Base-by-base conservation (phyloP, 64 coral and sea anemone species). In the Pocillopora damicornis region DNA sequence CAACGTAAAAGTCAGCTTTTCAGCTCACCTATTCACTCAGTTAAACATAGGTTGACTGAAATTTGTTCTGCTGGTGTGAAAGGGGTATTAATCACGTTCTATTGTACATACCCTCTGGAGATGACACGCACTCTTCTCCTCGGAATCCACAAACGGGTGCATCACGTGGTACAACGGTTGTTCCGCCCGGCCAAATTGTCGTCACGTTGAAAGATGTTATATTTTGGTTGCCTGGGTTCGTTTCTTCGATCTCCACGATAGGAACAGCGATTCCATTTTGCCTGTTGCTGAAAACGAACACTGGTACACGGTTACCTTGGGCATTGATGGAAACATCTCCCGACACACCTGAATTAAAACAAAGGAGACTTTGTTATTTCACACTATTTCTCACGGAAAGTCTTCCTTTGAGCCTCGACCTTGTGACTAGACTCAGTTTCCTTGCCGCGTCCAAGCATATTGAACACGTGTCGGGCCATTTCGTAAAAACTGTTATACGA, bases 271-370 rank as follows among this genome's bases (percentile, higher is more conserved):
- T 15, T 13, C 87, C 90, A 38, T 80, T 36, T 73, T 95, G 87
- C 76, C 90, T 74, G 87, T 95, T 95, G 63, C 68, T 82, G 11
- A 95, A 95, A 57, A 89, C 94, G 75, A 95, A 95, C 17, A 89
- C 73, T 12, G 94, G 94, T 1, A 92, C 81, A 15, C 90, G 79
- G 51, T 95, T 92, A 37, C 94, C 94, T n/a, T 75, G 36, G 0
- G 1, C 2, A 23, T 89, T 84, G 38, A 95, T 92, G 34, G 89
- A 90, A 59, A 95, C 91, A 6, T 87, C 75, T 17, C 94, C 94
- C 58, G 94, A 87, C 10, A 88, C 59, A 75, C 94, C 94, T 95
- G 76, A 20, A 79, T 17, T 71, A 23, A 5, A 71, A 30, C 20
- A 71, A 71, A 71, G n/a, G 25, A 20, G 20, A 9, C 22, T 23